Evolutionary conservation across 92 coral and sea anemone genomes (phyloP).

Genomic region (Micromussa lordhowensis): DNA sequence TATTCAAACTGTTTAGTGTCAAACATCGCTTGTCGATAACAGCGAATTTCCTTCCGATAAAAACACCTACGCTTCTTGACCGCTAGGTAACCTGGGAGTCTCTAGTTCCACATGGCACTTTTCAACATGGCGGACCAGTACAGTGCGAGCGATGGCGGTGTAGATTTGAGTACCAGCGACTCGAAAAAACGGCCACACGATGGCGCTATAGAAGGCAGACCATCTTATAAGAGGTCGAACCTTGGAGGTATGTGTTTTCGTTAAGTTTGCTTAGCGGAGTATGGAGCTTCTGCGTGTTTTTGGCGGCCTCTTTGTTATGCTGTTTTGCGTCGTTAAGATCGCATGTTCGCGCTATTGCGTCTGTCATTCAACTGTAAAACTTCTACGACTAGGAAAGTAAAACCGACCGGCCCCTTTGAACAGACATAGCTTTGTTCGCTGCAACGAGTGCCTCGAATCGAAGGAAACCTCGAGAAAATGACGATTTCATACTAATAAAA

Average conservation of each 20-base stretch:
- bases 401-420: not conserved
- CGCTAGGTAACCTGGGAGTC: conserved; percentile 56
- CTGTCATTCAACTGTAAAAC: conserved; percentile 35
- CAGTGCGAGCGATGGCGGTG: conserved; percentile 72
- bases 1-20: not conserved
- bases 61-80: conserved; percentile 30
- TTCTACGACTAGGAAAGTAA: not conserved
- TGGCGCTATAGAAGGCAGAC: conserved; percentile 82
- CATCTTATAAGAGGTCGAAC: conserved; percentile 91
- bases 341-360: conserved; percentile 28
- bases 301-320: conserved; percentile 25
- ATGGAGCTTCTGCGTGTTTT: conserved; percentile 10
- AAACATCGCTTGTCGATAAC: not conserved
- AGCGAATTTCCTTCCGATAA: not conserved
- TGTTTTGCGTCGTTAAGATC: conserved; percentile 20
- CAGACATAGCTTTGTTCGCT: not conserved
- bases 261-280: not conserved
- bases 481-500: conserved; percentile 65
- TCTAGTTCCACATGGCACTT: conserved; percentile 72
- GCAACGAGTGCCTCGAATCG: not conserved
- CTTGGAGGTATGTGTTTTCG: conserved; percentile 82
- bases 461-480: conserved; percentile 2
- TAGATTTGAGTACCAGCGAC: conserved; percentile 84
- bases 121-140: conserved; percentile 95
- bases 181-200: conserved; percentile 95